Evolutionary conservation across 2,888 invertebrate species (phyloP), one percentile per base, ranked within the genome.

Genomic region (Drosophila quinaria): DNA sequence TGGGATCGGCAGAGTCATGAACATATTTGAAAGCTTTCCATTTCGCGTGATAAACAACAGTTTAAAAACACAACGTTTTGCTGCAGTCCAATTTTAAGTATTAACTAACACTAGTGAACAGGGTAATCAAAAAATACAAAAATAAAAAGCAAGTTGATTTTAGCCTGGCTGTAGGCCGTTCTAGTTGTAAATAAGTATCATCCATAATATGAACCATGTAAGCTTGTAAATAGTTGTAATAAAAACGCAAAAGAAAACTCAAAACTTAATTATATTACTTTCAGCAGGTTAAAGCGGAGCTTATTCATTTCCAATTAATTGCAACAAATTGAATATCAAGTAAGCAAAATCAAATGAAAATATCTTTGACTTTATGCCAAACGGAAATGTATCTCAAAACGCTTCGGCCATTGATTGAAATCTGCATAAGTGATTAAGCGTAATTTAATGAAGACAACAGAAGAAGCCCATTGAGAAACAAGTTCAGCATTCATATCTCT

Each of bases 11-110:
- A 82, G 70, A 85, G 87, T 87, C 83, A 87, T 85, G 80, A 85
- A 79, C 74, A 87, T 67, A 69, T 76, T 77, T 80, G 78, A 87
- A 90, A 90, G 90, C 90, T 91, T 90, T 90, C 91, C 91, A 90
- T 90, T 87, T 87, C 89, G 84, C 89, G 91, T 91, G 90, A 91
- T 90, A 90, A 81, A 83, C 78, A 56, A 86, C 78, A 77, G 78
- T 74, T 69, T 67, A 50, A 78, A 73, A 54, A 42, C 56, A 56
- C 66, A 69, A 84, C 71, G 72, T 85, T 84, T 80, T 64, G 78
- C 81, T 78, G 84, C 69, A 80, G 82, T 82, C 82, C 80, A 81
- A 67, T 68, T 70, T 72, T 80, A 84, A 85, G 84, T 85, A 85
- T 85, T 85, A 88, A 74, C 73, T 77, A 75, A 81, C 81, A 68